Base-by-base conservation (phyloP, 2,888 invertebrate genomes). In the Eulithis testata region DNA sequence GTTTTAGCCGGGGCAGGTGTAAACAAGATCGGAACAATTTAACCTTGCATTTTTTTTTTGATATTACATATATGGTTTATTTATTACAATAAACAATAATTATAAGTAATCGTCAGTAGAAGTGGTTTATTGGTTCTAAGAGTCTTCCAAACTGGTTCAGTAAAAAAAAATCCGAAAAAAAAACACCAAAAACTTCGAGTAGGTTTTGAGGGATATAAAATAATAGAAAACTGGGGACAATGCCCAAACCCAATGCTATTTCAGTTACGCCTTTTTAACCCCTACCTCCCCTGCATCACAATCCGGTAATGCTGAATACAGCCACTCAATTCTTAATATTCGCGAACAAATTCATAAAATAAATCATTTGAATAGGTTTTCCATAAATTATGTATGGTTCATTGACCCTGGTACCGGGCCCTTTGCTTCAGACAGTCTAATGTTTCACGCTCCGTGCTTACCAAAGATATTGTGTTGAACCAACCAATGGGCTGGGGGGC, bases 341-440 rank as follows among this genome's bases (percentile, higher is more conserved):
- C 44, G 27, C 31, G 43, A 55, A 61, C 50, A 61, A 61, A 61
- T 61, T 47, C 14, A n/a, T 11, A 43, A 43, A 43, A 62, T 56
- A 50, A 62, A 62, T 62, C 62, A 62, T 56, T 56, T 9, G 43
- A 11, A 55, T 61, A 21, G 55, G 55, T 44, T 40, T 50, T 14
- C 50, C 44, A 56, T 62, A 55, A 55, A 62, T 62, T 44, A 62
- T 51, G 40, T 36, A 56, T 50, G 56, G 49, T 55, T 56, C 63
- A 47, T 56, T 63, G 50, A 27, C 27, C 59, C 14, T 14, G 8
- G 9, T 37, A 47, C 45, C 7, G 45, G 47, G 14, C 47, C 47
- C 47, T 8, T 47, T 47, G 47, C 47, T 47, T 14, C 47, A 47
- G 47, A 47, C 47, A 47, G 47, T 14, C 8, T 47, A 47, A 47